Percentiles rank a stretch among this genome's conserved stretches.
phyloP scores from a whole-genome alignment of 2,797 vertebrate species.

The Brachymystax lenok region DNA sequence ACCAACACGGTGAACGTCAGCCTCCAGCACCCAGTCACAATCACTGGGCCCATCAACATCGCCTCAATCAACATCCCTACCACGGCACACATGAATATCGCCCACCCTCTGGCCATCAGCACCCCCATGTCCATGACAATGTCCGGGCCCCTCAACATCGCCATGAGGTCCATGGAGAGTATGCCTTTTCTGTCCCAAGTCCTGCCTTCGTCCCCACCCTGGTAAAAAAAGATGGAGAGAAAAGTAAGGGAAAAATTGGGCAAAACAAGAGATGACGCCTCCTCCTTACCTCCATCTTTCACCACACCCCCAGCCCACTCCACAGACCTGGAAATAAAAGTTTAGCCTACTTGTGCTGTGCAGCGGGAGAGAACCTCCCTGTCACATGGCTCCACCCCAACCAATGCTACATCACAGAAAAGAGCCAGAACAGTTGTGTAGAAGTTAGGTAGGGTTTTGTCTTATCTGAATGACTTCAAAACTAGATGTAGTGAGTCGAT shows the following conservation, averaged over 20 bases:
- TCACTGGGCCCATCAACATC: constrained; percentile 95
- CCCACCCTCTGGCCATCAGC: constrained; percentile 94
- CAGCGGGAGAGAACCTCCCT: constrained; percentile 35
- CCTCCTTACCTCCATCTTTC: constrained; percentile 40
- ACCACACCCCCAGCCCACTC: constrained; percentile 46
- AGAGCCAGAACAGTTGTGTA: constrained; percentile 59
- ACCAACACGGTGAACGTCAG: constrained; percentile 96
- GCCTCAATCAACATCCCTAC: constrained; percentile 77
- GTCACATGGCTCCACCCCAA: constrained; percentile 43
- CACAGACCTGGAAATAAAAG: constrained; percentile 46
- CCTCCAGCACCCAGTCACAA: constrained; percentile 95
- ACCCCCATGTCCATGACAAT: constrained; percentile 93
- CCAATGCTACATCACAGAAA: constrained; percentile 50
- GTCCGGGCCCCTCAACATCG: constrained; percentile 89
- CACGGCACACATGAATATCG: constrained; percentile 88
- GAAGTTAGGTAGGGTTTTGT: constrained; percentile 61
- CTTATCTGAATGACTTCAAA: constrained; percentile 68
- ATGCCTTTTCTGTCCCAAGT: constrained; percentile 96
- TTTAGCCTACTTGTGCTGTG: constrained; percentile 50
- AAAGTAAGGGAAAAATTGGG: constrained; percentile 63
- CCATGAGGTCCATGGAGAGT: constrained; percentile 88
- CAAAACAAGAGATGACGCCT: constrained; percentile 53
- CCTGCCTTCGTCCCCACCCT: constrained; percentile 93
- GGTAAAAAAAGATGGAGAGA: constrained; percentile 75
- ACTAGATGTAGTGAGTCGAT: constrained; percentile 65